Evolutionary conservation across 2,888 invertebrate species (phyloP), one percentile per base, ranked within the genome.

Genomic region (Thereva unica): DNA sequence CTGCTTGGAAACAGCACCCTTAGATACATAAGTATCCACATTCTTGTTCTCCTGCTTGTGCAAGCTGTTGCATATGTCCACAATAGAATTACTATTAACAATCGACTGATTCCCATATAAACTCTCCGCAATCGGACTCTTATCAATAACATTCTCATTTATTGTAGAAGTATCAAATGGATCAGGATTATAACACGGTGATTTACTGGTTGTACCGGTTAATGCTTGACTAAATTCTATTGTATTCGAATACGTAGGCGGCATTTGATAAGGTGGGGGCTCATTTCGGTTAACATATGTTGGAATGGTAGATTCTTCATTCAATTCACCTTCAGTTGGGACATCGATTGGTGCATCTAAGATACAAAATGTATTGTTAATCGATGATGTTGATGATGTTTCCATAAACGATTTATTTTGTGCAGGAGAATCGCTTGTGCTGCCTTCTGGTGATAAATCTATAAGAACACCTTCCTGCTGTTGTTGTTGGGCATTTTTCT

Each of bases 261-360:
- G 85, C 75, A 82, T 81, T 71, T 83, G 82, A 75, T 85, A 85
- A 0, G 85, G 84, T 41, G 83, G 84, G 52, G 82, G 84, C 71
- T 80, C 78, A 4, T 75, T 69, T 12, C 68, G 40, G 41, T 66
- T 67, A 10, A 7, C 23, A 38, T 55, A 66, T 72, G 72, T 67
- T 75, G 77, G 5, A 72, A 68, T 41, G 71, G 67, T 12, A 71
- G 71, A 3, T 72, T 5, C 69, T 61, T 59, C 75, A 70, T 66
- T 66, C 7, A 70, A 64, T 7, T 75, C 75, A 6, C 72, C 73
- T 44, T 76, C 77, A 0, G 81, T 81, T 64, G 88, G 87, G 53
- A 88, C 86, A 77, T 90, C 89, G 63, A 90, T 90, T 0, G 91
- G 90, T 72, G 89, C 87, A 76, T 91, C 91, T 0, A 91, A 79